These are phyloP conservation scores for Sinohyriopsis cumingii DNA, from an alignment of 2,888 invertebrate species.

Conservation along the genomic window DNA sequence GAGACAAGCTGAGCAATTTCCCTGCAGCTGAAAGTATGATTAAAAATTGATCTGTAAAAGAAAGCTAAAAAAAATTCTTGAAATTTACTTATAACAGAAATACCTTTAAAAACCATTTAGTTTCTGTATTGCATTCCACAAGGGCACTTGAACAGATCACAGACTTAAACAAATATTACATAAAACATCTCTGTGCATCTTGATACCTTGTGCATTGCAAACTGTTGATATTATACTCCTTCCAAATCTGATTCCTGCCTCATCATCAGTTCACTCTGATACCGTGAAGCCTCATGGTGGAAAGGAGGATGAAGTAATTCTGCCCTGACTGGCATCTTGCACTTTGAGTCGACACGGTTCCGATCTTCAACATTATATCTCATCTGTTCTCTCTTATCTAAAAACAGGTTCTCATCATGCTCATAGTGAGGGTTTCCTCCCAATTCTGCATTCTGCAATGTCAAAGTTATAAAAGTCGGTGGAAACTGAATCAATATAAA, in stretches of 20 bases:
- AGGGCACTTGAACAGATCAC: too few species aligned
- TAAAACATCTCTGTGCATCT: too few species aligned
- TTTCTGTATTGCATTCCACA: too few species aligned
- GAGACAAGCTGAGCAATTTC: too few species aligned
- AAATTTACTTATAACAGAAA: too few species aligned
- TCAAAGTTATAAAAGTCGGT: background rate
- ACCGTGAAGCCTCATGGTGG: constrained; percentile 62
- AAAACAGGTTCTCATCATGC: constrained; percentile 70
- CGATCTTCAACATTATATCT: constrained; percentile 69
- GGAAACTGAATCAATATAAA: background rate
- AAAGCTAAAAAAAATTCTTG: too few species aligned
- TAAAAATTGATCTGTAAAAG: too few species aligned
- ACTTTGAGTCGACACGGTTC: constrained; percentile 64
- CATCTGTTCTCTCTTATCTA: constrained; percentile 71
- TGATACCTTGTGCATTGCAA: too few species aligned
- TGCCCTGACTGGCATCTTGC: constrained; percentile 57
- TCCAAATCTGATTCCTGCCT: constrained; percentile 38
- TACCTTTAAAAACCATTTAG: too few species aligned
- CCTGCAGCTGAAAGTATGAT: too few species aligned
- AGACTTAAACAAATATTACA: too few species aligned
- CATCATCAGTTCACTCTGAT: constrained; percentile 68
- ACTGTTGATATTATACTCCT: too few species aligned
- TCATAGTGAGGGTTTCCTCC: constrained; percentile 69
- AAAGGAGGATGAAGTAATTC: constrained; percentile 64
- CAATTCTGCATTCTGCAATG: constrained; percentile 65